Percentiles rank a stretch among this genome's conserved stretches.
Evolutionary conservation across 1,140 invertebrate genomes (phyloP).

Genomic region (Apis cerana): DNA sequence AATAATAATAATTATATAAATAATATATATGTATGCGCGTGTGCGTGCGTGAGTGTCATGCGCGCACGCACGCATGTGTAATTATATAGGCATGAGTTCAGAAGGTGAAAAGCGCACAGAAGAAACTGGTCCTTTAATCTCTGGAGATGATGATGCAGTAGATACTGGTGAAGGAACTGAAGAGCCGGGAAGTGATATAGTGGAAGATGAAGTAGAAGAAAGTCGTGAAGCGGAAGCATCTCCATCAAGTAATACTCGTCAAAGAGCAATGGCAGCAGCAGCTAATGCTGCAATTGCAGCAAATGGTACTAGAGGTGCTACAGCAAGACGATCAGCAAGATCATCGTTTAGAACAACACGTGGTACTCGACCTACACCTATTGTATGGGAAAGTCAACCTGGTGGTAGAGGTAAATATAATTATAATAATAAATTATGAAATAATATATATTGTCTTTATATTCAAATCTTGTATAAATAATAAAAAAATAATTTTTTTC

Average conservation of each 20-base stretch:
- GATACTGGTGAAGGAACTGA: conserved; percentile 73
- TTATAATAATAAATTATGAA: background rate
- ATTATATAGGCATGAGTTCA: conserved; percentile 80
- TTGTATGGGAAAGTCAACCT: conserved; percentile 75
- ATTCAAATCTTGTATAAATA: background rate
- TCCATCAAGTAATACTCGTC: conserved; percentile 79
- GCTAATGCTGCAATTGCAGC: conserved; percentile 51
- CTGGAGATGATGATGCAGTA: conserved; percentile 73
- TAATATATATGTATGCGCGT: no score
- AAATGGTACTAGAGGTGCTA: conserved; percentile 46
- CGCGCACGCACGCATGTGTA: no score
- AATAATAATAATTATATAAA: no score
- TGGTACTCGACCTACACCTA: conserved; percentile 76
- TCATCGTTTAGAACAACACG: conserved; percentile 66
- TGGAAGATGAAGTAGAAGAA: conserved; percentile 86
- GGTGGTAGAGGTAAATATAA: conserved; percentile 61
- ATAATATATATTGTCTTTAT: background rate
- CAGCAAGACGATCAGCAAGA: conserved; percentile 61
- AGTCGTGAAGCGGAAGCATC: conserved; percentile 82
- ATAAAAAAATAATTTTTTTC: background rate
- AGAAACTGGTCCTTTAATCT: conserved; percentile 76
- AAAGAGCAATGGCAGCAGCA: conserved; percentile 62
- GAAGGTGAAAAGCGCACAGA: conserved; percentile 84
- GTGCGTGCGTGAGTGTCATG: no score
- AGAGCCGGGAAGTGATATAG: conserved; percentile 66